A percentile compares a stretch with the other conserved stretches of the same genome.
phyloP scores from a whole-genome alignment of 2,113 vertebrate species.

The Lepus europaeus region DNA sequence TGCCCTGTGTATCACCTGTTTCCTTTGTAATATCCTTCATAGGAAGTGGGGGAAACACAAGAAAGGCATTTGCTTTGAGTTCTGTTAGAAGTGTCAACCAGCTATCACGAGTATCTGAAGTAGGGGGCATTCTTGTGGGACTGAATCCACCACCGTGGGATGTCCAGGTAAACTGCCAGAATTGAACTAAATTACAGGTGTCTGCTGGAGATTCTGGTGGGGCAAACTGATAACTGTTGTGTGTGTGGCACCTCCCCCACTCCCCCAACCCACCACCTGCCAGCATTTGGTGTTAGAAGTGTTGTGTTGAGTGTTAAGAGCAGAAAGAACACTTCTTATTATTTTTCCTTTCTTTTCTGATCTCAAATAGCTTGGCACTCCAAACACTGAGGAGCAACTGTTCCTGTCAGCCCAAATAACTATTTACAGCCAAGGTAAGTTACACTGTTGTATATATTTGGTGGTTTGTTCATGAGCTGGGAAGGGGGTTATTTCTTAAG shows the following conservation, averaged over 20 bases:
- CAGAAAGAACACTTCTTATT: background rate
- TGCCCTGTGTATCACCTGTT: background rate
- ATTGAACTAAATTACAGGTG: background rate
- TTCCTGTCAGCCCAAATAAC: background rate
- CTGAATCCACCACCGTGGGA: background rate
- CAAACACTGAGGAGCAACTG: background rate
- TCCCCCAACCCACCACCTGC: background rate
- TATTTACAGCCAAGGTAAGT: background rate
- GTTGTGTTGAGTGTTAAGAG: background rate
- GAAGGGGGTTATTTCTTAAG: background rate
- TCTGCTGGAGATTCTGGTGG: background rate
- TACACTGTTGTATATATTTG: conserved; percentile 41
- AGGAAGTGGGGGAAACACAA: too few relatives aligned
- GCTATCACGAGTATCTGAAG: background rate
- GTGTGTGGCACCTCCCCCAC: background rate
- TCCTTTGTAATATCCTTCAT: too few relatives aligned
- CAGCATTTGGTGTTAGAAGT: background rate
- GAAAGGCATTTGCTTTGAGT: too few relatives aligned
- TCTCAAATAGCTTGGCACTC: background rate
- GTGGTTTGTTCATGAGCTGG: background rate
- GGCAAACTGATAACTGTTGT: background rate
- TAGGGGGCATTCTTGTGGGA: background rate
- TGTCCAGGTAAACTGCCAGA: background rate
- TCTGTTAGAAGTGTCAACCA: too few relatives aligned
- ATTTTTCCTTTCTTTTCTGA: background rate